Evolutionary conservation across 2,797 vertebrate genomes (phyloP).

Genomic region (Triplophysa bombifrons): DNA sequence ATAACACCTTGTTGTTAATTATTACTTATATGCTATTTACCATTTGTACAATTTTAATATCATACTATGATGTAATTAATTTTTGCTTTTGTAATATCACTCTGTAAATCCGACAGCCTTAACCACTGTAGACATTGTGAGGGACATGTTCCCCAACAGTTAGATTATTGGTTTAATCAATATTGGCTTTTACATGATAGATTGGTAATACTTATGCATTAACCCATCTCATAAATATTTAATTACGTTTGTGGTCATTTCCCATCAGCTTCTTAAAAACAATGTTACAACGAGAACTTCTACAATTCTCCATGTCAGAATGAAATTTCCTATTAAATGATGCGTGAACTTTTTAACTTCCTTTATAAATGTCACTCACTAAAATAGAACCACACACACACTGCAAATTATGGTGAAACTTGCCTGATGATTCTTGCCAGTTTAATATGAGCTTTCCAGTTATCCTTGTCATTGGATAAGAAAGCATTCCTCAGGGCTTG

Average conservation of each 20-base stretch:
- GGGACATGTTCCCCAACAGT: neutral
- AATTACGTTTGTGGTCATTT: neutral
- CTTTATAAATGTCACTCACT: neutral
- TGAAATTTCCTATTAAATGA: neutral
- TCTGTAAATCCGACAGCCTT: neutral
- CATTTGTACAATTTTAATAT: neutral
- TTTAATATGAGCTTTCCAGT: constrained; percentile 83
- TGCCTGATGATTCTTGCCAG: constrained; percentile 76
- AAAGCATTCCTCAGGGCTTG: constrained; percentile 83
- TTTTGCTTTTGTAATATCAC: neutral
- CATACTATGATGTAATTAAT: neutral
- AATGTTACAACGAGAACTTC: no score
- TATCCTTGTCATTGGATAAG: constrained; percentile 78
- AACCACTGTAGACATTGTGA: neutral
- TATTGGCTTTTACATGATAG: neutral
- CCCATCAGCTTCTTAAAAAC: neutral
- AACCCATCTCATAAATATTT: neutral
- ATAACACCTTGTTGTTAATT: no score
- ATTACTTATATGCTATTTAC: neutral
- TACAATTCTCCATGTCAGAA: no score
- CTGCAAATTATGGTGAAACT: neutral
- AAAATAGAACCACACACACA: neutral
- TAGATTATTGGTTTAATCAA: neutral
- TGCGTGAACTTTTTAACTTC: neutral
- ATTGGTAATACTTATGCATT: neutral